Conservation (phyloP, 2,797 vertebrate species). For the Glossophaga mutica region DNA sequence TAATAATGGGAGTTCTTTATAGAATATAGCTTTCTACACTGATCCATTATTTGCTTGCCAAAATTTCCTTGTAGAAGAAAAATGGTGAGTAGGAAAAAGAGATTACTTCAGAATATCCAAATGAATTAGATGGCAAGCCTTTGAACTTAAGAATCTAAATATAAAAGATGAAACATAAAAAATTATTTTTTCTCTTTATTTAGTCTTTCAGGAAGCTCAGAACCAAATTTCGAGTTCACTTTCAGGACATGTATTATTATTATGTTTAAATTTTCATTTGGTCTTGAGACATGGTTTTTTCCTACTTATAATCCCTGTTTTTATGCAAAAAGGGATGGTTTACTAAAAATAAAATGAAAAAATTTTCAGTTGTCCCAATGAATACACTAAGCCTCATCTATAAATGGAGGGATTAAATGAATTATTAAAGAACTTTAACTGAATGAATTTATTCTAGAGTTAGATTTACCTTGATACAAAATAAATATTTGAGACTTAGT, state of each 20-base stretch:
- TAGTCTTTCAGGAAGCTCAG: not conserved
- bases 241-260: not conserved
- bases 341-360: constrained; percentile 8
- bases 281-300: not conserved
- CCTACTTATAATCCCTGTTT: not conserved
- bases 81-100: not conserved
- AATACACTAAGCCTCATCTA: not conserved
- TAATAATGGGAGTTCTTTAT: not conserved
- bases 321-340: not conserved
- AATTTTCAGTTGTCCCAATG: not conserved
- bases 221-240: not conserved
- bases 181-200: not conserved
- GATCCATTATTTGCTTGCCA: not conserved
- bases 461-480: constrained; percentile 22
- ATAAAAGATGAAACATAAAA: not conserved
- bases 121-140: not conserved
- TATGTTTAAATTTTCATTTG: not conserved
- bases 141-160: not conserved
- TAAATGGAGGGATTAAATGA: not conserved
- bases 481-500: not conserved
- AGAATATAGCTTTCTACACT: not conserved
- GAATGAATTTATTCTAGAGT: not conserved
- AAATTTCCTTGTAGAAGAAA: not conserved
- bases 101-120: not conserved
- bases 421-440: not conserved